Conservation (phyloP, 2,113 vertebrate genomes). For the Lophotis ruficrista region DNA sequence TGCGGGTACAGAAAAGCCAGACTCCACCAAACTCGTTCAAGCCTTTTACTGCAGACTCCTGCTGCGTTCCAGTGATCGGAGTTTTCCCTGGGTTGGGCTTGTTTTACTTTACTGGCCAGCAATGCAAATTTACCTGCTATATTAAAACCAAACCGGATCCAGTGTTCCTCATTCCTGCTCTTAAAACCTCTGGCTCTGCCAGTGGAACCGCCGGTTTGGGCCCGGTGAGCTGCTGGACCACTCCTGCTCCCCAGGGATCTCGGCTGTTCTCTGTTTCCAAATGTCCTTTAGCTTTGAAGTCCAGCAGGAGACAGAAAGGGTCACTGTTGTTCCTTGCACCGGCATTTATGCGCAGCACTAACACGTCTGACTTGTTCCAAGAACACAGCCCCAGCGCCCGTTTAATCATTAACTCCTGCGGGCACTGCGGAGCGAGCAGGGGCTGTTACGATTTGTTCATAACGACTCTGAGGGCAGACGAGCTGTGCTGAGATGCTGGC, state of each 20-base stretch:
- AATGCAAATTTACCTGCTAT: background rate
- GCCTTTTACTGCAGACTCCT: background rate
- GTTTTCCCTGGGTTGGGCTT: background rate
- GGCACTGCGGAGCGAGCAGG: background rate
- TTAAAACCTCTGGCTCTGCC: background rate
- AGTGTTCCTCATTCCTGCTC: background rate
- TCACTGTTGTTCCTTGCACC: background rate
- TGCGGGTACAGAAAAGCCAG: background rate
- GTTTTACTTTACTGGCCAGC: background rate
- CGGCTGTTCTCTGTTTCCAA: background rate
- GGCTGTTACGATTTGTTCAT: fast-evolving
- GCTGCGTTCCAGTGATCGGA: background rate
- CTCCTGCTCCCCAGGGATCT: fast-evolving
- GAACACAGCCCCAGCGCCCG: background rate
- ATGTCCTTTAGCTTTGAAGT: background rate
- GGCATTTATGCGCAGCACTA: fast-evolving
- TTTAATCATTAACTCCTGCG: background rate
- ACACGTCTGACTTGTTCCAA: fast-evolving
- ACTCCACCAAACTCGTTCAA: background rate
- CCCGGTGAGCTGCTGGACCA: fast-evolving
- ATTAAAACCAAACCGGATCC: background rate
- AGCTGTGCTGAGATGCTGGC: background rate
- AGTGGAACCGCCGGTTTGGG: background rate
- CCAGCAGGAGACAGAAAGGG: background rate
- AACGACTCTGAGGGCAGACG: fast-evolving